Evolutionary conservation across 2,888 invertebrate species (phyloP).

Genomic region (Caenorhabditis sinica): DNA sequence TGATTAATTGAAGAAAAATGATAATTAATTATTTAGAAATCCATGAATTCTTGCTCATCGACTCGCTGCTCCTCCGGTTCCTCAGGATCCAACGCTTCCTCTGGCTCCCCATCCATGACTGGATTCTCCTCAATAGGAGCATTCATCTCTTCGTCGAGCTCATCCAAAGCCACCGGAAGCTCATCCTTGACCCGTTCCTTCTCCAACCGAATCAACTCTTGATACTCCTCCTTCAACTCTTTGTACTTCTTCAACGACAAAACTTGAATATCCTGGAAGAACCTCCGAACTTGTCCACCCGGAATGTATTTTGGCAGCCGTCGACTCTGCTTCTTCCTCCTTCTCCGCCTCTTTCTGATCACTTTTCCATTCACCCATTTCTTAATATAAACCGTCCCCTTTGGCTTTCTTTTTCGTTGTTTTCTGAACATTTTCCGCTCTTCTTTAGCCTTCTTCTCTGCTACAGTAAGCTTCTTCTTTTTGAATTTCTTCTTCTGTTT

Average conservation of each 20-base stretch:
- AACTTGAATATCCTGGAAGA: conserved; percentile 62
- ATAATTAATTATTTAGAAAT: neutral
- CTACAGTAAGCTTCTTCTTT: neutral
- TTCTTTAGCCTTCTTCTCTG: conserved; percentile 9
- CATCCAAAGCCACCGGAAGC: neutral
- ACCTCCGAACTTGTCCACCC: conserved; percentile 46
- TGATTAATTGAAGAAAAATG: no score
- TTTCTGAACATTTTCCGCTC: neutral
- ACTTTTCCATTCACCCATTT: conserved; percentile 1
- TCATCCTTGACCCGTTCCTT: conserved; percentile 20
- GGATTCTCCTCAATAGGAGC: no score
- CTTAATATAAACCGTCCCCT: neutral
- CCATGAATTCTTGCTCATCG: neutral
- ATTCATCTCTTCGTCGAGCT: no score
- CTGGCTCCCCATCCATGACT: neutral
- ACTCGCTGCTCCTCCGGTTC: neutral
- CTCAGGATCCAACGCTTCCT: conserved; percentile 3
- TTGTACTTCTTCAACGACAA: conserved; percentile 52
- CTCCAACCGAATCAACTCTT: conserved; percentile 15
- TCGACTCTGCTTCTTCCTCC: conserved; percentile 33
- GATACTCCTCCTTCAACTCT: conserved; percentile 58
- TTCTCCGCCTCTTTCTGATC: conserved; percentile 10
- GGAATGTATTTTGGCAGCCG: conserved; percentile 43
- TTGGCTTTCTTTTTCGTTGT: conserved; percentile 7
- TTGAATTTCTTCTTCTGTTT: neutral